phyloP scores from a whole-genome alignment of 2,888 invertebrate genomes.

The Cybosia mesomella region DNA sequence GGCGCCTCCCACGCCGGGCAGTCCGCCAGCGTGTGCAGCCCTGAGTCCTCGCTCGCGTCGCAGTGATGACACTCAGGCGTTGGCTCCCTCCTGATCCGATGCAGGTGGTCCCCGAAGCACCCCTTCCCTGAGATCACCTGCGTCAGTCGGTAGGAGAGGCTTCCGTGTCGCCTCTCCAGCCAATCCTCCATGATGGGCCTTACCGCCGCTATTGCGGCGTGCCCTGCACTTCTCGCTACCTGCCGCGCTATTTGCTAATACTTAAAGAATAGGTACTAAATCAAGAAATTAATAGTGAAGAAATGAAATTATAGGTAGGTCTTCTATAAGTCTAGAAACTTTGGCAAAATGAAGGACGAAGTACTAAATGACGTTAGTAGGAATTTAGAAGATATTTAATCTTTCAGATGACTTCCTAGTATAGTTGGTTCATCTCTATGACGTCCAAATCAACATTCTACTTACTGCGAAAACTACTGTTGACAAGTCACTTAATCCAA shows the following conservation, averaged over 20 bases:
- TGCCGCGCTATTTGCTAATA: not conserved
- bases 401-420: conserved; percentile 39
- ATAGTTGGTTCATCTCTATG: conserved; percentile 39
- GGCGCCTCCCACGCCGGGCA: too few relatives aligned
- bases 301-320: not conserved
- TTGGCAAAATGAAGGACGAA: not conserved
- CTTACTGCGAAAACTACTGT: conserved; percentile 23
- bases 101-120: too few relatives aligned
- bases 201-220: too few relatives aligned
- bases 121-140: too few relatives aligned
- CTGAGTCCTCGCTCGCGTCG: too few relatives aligned
- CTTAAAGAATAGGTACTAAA: not conserved
- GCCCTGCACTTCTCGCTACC: not conserved
- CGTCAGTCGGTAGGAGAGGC: too few relatives aligned
- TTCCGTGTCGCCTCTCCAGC: too few relatives aligned
- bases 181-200: too few relatives aligned
- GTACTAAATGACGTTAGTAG: conserved; percentile 2
- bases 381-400: conserved; percentile 23
- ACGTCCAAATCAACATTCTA: conserved; percentile 36
- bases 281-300: not conserved
- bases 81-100: too few relatives aligned
- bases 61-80: too few relatives aligned
- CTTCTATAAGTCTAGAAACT: not conserved
- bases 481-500: conserved; percentile 27
- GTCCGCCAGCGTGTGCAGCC: too few relatives aligned